phyloP scores from a whole-genome alignment of 2,113 vertebrate genomes.

The Planiliza haematocheilus region DNA sequence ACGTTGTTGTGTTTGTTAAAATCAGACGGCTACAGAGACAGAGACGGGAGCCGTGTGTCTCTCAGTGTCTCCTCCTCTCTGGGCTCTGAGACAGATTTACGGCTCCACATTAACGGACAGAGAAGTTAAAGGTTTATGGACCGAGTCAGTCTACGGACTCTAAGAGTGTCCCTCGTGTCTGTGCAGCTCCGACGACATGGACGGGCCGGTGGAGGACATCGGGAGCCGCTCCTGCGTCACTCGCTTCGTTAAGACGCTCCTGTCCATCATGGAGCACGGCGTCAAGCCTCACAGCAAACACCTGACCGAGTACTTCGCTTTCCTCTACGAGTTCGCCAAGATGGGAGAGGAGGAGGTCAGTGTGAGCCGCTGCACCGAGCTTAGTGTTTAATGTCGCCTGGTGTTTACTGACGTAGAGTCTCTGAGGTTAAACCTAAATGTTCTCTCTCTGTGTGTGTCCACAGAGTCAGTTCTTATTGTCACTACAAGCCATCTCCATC shows the following conservation, averaged over 20 bases:
- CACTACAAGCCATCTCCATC: conserved; percentile 97
- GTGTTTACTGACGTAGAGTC: too few relatives aligned
- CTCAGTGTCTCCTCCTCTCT: conserved; percentile 7
- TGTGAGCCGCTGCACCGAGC: neutral
- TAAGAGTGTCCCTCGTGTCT: neutral
- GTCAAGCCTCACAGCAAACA: conserved; percentile 99
- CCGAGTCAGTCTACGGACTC: too few relatives aligned
- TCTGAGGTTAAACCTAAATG: too few relatives aligned
- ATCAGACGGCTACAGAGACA: conserved; percentile 28
- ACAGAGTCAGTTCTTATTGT: conserved; percentile 98
- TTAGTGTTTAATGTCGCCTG: too few relatives aligned
- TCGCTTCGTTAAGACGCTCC: conserved; percentile 95
- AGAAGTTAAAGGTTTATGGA: neutral
- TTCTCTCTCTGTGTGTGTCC: conserved; percentile 37
- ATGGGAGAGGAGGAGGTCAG: conserved; percentile 99
- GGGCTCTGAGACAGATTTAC: conserved; percentile 38
- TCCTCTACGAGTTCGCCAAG: conserved; percentile 98
- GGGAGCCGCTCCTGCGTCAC: conserved; percentile 98
- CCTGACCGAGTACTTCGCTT: conserved; percentile 98
- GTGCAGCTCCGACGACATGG: conserved; percentile 96
- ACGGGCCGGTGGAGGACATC: conserved; percentile 97
- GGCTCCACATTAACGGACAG: conserved; percentile 26
- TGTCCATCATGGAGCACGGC: conserved; percentile 99
- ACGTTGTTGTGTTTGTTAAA: conserved; percentile 25
- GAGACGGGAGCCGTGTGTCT: conserved; percentile 27